Evolutionary conservation across 2,113 vertebrate genomes (phyloP), one percentile per base, ranked within the genome.

Genomic region (Benitochromis conjunctus): DNA sequence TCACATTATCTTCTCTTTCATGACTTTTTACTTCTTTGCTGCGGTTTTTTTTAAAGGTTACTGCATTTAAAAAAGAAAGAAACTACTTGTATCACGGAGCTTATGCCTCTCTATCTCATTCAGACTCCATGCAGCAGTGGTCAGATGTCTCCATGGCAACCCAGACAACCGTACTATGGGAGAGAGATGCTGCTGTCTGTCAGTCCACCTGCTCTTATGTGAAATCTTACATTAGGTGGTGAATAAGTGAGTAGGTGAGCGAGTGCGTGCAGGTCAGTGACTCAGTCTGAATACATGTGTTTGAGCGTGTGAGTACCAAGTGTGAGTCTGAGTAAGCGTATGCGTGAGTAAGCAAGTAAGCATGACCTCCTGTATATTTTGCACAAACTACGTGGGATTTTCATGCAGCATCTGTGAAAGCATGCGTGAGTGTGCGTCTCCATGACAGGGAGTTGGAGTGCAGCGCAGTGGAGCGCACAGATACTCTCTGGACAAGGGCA

Each of bases 121-220:
- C 48, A 4, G 48, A 57, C 53, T 87, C 82, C 26, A 9, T 64
- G 88, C 80, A 56, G 77, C 78, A 81, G 6, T 48, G 79, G 88
- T 76, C 79, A 81, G 62, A 87, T 71, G 86, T 95, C 85, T 89
- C 95, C 92, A 94, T 95, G 88, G 93, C 85, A 95, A 95, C 94
- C 10, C 69, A 9, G 57, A 48, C 77, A 60, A 16, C 77, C 48
- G 77, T 54, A 36, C 84, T 60, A 58, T 4, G 29, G 69, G 36
- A 77, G 16, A 55, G 82, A 84, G 54, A 81, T 77, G 38, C 85
- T 41, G 90, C 80, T 24, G 46, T 84, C 62, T 46, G 57, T 62
- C 34, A 2, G 80, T 89, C 82, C 82, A 66, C 90, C 89, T 90
- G 88, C 79, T 9, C 86, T 5, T n/a, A 16, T 74, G 84, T 62